Evolutionary conservation across 1,140 invertebrate species (phyloP), one percentile per base, ranked within the genome.

Genomic region (Condylostylus longicornis): DNA sequence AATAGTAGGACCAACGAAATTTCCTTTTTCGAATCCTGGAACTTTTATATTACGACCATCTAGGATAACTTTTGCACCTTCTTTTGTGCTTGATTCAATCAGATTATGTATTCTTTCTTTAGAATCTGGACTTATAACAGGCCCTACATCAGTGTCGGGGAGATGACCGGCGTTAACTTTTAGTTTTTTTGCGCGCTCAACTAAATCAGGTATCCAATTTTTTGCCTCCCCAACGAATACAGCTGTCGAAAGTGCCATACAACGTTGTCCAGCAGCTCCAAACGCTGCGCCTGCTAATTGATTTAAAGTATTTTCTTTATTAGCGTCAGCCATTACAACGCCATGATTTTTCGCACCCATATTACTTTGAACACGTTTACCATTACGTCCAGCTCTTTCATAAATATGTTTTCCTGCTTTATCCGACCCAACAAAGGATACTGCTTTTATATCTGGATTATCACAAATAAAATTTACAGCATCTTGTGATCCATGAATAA

Each of bases 321-420:
- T 95, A 10, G 94, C 94, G 67, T 99, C 95, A 13, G 90, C 80
- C 71, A 98, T 74, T 23, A 98, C 75, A 6, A 99, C 77, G 37
- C 94, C 94, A 61, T 99, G 96, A 62, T 99, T 98, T 65, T 99
- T 98, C 2, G 96, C 95, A 15, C 94, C 94, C 87, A 98, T 93
- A 58, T 98, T 98, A 32, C 85, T 87, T 63, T 99, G 95, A 0
- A 98, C 91, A 29, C 94, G 72, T 62, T 99, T 99, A 10, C 95
- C 68, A 56, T 78, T 77, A 47, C 75, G 75, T 8, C 79, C 82
- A 32, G 88, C 90, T 47, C 87, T 68, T 47, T 85, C 77, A 62
- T 98, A 98, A 51, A 99, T 98, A 53, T 98, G 86, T 63, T 87
- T 83, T 20, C 94, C 94, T 42, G 94, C 95, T 48, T 74, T 72